phyloP scores from a whole-genome alignment of 2,888 invertebrate genomes.

The Drosophila barbarae region DNA sequence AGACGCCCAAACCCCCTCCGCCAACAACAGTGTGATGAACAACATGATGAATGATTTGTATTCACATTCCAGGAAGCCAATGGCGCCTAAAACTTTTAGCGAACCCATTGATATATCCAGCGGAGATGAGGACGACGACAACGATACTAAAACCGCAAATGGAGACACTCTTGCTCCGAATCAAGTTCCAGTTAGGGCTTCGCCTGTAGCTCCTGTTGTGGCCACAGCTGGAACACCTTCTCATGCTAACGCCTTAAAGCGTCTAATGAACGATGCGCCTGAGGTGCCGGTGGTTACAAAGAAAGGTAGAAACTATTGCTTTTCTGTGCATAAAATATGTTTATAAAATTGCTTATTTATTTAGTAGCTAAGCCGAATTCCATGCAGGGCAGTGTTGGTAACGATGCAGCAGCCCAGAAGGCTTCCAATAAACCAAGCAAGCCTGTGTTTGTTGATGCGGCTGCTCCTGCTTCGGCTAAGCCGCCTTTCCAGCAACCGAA shows the following conservation, averaged over 20 bases:
- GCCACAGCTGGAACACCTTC: not conserved
- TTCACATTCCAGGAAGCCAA: slow-evolving; percentile 23
- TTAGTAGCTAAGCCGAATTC: slow-evolving; percentile 31
- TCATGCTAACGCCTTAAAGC: slow-evolving; percentile 34
- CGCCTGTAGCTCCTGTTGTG: not conserved
- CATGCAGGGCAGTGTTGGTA: not conserved
- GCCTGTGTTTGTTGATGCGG: not conserved
- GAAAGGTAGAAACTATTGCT: slow-evolving; percentile 42
- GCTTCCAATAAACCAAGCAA: not conserved
- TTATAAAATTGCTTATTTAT: not conserved
- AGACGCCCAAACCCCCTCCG: slow-evolving; percentile 16
- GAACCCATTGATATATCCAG: slow-evolving; percentile 90
- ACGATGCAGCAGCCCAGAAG: slow-evolving; percentile 23
- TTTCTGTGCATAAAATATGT: not conserved
- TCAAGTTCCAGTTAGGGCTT: not conserved
- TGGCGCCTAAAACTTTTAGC: slow-evolving; percentile 43
- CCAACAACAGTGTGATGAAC: slow-evolving; percentile 74
- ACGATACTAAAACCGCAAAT: slow-evolving; percentile 40
- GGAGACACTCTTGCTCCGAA: slow-evolving; percentile 25
- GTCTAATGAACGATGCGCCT: slow-evolving; percentile 18
- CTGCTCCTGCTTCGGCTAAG: slow-evolving; percentile 1
- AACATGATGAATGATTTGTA: slow-evolving; percentile 81
- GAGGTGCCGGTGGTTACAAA: slow-evolving; percentile 26
- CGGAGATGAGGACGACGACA: slow-evolving; percentile 84
- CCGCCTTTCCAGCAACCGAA: slow-evolving; percentile 28